Evolutionary conservation across 2,113 vertebrate genomes (phyloP), one percentile per base, ranked within the genome.

Genomic region (Peromyscus polionotus): DNA sequence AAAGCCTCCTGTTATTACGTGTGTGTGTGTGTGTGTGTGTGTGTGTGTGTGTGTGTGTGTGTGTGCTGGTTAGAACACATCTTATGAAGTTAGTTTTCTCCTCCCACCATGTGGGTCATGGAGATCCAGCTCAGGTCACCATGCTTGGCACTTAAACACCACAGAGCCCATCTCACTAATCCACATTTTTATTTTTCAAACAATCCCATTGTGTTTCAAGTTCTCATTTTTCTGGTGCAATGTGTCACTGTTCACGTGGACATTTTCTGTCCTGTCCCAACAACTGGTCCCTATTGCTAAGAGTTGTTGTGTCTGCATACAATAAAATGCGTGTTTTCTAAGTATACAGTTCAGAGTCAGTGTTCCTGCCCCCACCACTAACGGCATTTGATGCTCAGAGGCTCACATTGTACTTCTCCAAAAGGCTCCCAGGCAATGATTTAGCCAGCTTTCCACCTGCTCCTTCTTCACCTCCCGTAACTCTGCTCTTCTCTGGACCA

Each of bases 121-220:
- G 39, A 39, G 61, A 65, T 65, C 4, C 83, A 65, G 24, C 39
- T 85, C n/a, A 45, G 83, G 12, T 45, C 39, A 20, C 48, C 61
- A 33, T 4, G 8, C 61, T 48, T 20, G 28, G 39, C 63, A 67
- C 39, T 20, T 20, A 12, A 67, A 28, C 63, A 86, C 16, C 67
- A 16, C 39, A 12, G 39, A 45, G 39, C 28, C 28, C 39, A 67
- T 86, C 28, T 22, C 63, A 86, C 63, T 4, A 48, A 39, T 2
- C 17, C 16, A 33, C 67, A 17, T 36, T 97, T 33, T 88, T 31
- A 73, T 72, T 90, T 94, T 94, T 88, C 91, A 65, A 91, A 61
- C 20, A 3, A 91, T 42, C 39, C 3, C 42, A 39, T 45, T 26
- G 13, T 57, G 83, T 85, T 96, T 72, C 3, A 5, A 91, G 39